Percentiles rank a stretch among this genome's conserved stretches.
Evolutionary conservation across 1,140 invertebrate species (phyloP).

Genomic region (Araneus ventricosus): DNA sequence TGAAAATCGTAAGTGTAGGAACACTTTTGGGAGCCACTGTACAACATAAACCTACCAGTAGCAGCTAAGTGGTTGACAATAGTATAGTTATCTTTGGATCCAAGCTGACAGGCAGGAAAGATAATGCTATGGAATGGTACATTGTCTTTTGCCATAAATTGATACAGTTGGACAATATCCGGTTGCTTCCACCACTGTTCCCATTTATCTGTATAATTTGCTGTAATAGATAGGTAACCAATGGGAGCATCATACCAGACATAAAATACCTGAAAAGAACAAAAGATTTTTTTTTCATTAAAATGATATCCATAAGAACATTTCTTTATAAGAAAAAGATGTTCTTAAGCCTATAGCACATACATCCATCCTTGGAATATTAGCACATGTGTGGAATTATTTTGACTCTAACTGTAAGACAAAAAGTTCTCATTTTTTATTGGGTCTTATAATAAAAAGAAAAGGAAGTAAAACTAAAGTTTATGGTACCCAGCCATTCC

Average conservation of each 20-base stretch:
- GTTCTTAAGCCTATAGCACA: too few species aligned
- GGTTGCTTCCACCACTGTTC: constrained; percentile 96
- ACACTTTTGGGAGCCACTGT: too few species aligned
- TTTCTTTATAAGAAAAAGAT: too few species aligned
- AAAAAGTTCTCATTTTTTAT: too few species aligned
- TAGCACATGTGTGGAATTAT: too few species aligned
- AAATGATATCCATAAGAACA: too few species aligned
- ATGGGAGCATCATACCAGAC: constrained; percentile 99
- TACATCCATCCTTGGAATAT: too few species aligned
- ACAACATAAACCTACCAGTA: constrained; percentile 84
- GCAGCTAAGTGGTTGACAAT: constrained; percentile 94
- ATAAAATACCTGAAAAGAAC: constrained; percentile 90
- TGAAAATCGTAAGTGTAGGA: too few species aligned
- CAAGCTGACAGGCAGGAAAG: constrained; percentile 95
- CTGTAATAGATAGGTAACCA: constrained; percentile 98
- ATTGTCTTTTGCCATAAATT: constrained; percentile 99
- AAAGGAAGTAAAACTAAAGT: too few species aligned
- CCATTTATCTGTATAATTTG: constrained; percentile 93
- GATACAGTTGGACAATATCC: constrained; percentile 90
- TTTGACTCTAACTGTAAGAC: too few species aligned
- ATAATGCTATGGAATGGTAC: constrained; percentile 99
- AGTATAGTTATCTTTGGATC: constrained; percentile 89
- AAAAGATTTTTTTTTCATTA: not conserved
- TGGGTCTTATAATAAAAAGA: too few species aligned
- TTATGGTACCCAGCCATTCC: too few species aligned